Conservation (phyloP, 2,797 vertebrate species). For the Ceyx erithaca region DNA sequence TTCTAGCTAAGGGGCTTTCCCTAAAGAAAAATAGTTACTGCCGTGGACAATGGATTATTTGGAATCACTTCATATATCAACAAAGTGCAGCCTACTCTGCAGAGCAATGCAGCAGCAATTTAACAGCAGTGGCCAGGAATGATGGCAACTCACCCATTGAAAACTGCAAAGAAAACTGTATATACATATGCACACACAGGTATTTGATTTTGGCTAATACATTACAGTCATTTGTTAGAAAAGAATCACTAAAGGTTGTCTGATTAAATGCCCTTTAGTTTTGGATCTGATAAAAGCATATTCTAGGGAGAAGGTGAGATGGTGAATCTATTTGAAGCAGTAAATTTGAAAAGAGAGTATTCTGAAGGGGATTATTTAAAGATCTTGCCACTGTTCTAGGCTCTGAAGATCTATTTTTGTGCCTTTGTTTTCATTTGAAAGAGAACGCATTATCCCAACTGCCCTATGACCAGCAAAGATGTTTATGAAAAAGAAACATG, state of each 20-base stretch:
- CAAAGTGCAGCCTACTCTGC: background rate
- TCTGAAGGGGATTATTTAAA: constrained; percentile 51
- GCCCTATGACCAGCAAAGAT: constrained; percentile 41
- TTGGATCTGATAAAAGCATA: background rate
- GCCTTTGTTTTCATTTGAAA: constrained; percentile 62
- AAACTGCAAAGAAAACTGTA: background rate
- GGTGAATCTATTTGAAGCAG: constrained; percentile 20
- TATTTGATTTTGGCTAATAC: background rate
- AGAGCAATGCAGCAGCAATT: constrained; percentile 20
- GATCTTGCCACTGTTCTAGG: constrained; percentile 20
- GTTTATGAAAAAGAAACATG: constrained; percentile 15
- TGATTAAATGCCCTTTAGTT: background rate
- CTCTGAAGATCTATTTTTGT: constrained; percentile 57
- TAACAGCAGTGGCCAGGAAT: background rate
- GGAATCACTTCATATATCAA: background rate
- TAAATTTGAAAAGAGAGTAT: background rate
- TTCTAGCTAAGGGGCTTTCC: background rate
- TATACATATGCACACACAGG: background rate
- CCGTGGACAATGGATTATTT: background rate
- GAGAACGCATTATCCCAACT: constrained; percentile 49
- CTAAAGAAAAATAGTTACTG: background rate
- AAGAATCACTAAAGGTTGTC: background rate
- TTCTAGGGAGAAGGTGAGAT: background rate
- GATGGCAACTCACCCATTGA: background rate
- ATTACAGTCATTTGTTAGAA: background rate